Conservation (phyloP, 2,113 vertebrate species). For the Pongo abelii region DNA sequence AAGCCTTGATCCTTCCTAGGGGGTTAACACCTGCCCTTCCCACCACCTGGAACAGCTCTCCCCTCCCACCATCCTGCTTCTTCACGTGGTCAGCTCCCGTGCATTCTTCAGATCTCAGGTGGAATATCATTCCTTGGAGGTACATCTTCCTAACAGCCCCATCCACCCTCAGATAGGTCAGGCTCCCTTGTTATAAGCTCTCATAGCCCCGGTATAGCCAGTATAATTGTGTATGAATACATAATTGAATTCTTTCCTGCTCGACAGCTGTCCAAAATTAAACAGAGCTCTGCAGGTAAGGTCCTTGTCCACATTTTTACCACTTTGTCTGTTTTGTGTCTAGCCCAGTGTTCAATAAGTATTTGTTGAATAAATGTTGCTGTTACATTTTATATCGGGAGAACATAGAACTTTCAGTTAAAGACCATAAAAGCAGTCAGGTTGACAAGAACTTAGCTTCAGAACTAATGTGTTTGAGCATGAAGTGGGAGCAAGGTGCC, state of each 20-base stretch:
- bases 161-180: background rate
- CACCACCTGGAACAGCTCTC: background rate
- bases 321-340: background rate
- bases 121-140: background rate
- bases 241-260: background rate
- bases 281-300: background rate
- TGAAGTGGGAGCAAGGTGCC: background rate
- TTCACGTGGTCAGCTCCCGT: background rate
- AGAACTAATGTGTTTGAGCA: background rate
- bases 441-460: background rate
- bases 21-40: background rate
- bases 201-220: no score
- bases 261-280: background rate
- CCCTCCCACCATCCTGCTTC: background rate
- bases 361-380: background rate
- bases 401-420: background rate
- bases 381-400: background rate
- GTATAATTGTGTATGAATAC: background rate
- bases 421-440: background rate
- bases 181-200: background rate
- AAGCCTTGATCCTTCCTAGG: background rate
- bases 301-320: background rate
- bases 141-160: background rate
- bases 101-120: background rate
- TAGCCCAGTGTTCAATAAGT: background rate